A percentile compares a stretch with the other conserved stretches of the same genome.
Evolutionary conservation across 2,113 vertebrate genomes (phyloP).

Genomic region (Actenoides lindsayi): DNA sequence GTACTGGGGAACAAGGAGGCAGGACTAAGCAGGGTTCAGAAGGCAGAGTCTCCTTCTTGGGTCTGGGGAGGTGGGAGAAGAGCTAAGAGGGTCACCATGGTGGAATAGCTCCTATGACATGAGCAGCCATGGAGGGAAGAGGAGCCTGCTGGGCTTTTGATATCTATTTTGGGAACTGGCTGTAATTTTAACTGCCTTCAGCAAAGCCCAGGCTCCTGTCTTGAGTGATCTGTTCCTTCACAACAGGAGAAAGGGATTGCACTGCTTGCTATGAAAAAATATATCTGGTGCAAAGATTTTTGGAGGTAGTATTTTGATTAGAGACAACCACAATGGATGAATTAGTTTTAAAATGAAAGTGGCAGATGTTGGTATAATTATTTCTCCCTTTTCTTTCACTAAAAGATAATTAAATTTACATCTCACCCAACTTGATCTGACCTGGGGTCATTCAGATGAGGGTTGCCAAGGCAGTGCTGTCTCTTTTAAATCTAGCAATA

Average conservation of each 20-base stretch:
- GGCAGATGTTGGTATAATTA: neutral
- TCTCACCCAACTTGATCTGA: neutral
- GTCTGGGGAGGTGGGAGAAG: neutral
- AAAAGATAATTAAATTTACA: neutral
- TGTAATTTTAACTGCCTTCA: conserved; percentile 16
- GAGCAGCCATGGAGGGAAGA: neutral
- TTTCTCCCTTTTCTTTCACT: neutral
- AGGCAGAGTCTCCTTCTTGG: neutral
- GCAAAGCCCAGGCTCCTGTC: neutral
- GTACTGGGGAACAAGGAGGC: neutral
- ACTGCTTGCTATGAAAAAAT: neutral
- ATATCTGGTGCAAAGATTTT: neutral
- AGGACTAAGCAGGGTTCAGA: neutral
- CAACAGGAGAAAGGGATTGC: neutral
- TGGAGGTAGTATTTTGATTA: neutral
- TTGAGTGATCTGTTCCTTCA: conserved; percentile 6
- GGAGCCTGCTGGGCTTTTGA: neutral
- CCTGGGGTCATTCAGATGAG: neutral
- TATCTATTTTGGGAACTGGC: neutral
- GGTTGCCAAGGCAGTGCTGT: neutral
- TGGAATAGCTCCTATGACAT: neutral
- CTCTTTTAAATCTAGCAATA: conserved; percentile 18
- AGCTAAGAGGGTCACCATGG: fast-evolving
- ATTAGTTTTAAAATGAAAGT: neutral
- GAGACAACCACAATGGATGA: neutral